Conservation (phyloP, 1,140 invertebrate species). For the Cotesia typhae region DNA sequence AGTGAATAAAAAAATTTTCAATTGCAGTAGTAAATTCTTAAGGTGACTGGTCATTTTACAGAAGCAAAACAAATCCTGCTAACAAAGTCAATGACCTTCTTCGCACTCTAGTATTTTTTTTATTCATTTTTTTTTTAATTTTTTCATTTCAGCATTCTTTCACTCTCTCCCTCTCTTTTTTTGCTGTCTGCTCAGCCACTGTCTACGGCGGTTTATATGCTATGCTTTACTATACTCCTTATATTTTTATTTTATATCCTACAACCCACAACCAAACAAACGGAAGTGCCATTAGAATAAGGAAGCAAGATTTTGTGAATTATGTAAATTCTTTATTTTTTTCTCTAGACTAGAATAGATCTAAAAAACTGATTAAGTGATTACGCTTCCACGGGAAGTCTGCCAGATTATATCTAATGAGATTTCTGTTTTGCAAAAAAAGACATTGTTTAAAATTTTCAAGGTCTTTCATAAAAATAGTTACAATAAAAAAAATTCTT, state of each 20-base stretch:
- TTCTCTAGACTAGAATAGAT: not conserved
- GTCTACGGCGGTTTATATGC: not conserved
- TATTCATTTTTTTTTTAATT: not conserved
- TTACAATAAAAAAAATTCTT: no score
- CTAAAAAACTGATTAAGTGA: no score
- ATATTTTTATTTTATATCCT: no score
- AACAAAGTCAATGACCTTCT: conserved; percentile 22
- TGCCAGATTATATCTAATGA: no score
- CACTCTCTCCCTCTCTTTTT: not conserved
- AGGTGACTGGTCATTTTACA: conserved; percentile 14
- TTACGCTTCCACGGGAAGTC: no score
- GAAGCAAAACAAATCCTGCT: conserved; percentile 17
- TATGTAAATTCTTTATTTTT: not conserved
- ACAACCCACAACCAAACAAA: not conserved
- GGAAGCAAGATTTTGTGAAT: conserved; percentile 3
- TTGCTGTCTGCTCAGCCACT: not conserved
- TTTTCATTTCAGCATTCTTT: not conserved
- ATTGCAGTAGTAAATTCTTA: conserved; percentile 1
- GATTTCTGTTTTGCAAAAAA: no score
- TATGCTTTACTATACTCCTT: not conserved
- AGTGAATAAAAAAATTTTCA: not conserved
- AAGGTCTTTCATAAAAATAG: no score
- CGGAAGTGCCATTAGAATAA: conserved; percentile 16
- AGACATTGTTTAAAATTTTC: no score
- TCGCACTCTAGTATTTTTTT: not conserved